Evolutionary conservation across 2,888 invertebrate species (phyloP).

Genomic region (Luperina testacea): DNA sequence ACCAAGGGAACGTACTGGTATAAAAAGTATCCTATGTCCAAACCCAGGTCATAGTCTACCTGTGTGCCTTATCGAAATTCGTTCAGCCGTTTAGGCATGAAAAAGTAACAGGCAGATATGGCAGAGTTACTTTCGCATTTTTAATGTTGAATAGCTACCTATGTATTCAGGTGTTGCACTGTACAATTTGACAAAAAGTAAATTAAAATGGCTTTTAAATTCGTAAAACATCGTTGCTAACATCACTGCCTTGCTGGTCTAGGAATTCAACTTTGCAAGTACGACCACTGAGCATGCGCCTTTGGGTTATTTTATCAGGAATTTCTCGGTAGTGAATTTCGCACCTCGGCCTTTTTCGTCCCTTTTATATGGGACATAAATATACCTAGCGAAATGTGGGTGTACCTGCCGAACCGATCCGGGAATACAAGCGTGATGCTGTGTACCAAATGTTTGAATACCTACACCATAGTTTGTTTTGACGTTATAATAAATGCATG

Average conservation of each 20-base stretch:
- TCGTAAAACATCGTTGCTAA: background rate
- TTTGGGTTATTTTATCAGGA: background rate
- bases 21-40: background rate
- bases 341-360: background rate
- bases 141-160: too few species aligned
- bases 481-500: conserved; percentile 52
- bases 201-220: background rate
- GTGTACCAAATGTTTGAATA: conserved; percentile 30
- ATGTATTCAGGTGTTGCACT: background rate
- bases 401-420: background rate
- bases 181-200: background rate
- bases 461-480: conserved; percentile 34
- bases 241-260: background rate
- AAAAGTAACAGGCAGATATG: too few species aligned
- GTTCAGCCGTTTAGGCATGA: background rate
- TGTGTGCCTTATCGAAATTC: background rate
- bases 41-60: background rate
- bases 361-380: background rate
- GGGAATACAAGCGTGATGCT: background rate
- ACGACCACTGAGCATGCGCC: too few species aligned
- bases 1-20: background rate
- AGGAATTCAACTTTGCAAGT: background rate
- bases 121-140: too few species aligned
- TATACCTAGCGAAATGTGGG: background rate
- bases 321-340: background rate